A percentile compares a stretch with the other conserved stretches of the same genome.
phyloP scores from a whole-genome alignment of 2,888 invertebrate species.

The Epirrita christyi region DNA sequence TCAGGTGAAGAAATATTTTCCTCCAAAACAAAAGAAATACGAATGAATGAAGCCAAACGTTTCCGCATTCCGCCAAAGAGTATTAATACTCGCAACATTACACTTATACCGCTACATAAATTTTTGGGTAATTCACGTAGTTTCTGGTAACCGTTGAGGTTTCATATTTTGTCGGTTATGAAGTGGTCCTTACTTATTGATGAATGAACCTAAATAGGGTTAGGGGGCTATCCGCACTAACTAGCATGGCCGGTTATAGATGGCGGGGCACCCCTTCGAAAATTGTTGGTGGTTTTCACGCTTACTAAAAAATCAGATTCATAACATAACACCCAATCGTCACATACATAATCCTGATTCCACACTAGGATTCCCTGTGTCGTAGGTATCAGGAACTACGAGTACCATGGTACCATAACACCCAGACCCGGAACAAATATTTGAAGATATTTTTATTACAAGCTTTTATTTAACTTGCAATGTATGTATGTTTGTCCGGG shows the following conservation, averaged over 20 bases:
- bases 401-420: too few species aligned
- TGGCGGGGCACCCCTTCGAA: too few species aligned
- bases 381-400: too few species aligned
- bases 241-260: background rate
- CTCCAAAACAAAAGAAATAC: slow-evolving; percentile 7
- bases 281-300: too few species aligned
- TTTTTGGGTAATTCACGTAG: slow-evolving; percentile 55
- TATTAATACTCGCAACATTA: slow-evolving; percentile 64
- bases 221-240: background rate
- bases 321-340: too few species aligned
- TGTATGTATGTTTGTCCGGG: too few species aligned
- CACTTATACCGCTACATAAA: slow-evolving; percentile 69
- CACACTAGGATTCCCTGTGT: too few species aligned
- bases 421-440: too few species aligned
- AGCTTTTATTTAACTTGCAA: too few species aligned
- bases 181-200: slow-evolving; percentile 1
- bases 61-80: slow-evolving; percentile 26
- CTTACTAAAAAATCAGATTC: too few species aligned
- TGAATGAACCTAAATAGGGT: background rate
- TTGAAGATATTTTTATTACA: too few species aligned
- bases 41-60: slow-evolving; percentile 15
- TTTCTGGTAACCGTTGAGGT: slow-evolving; percentile 39
- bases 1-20: background rate
- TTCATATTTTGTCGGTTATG: slow-evolving; percentile 5
- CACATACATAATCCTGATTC: too few species aligned